Evolutionary conservation across 92 coral and sea anemone genomes (phyloP), one percentile per base, ranked within the genome.

Genomic region (Plumapathes pennacea): DNA sequence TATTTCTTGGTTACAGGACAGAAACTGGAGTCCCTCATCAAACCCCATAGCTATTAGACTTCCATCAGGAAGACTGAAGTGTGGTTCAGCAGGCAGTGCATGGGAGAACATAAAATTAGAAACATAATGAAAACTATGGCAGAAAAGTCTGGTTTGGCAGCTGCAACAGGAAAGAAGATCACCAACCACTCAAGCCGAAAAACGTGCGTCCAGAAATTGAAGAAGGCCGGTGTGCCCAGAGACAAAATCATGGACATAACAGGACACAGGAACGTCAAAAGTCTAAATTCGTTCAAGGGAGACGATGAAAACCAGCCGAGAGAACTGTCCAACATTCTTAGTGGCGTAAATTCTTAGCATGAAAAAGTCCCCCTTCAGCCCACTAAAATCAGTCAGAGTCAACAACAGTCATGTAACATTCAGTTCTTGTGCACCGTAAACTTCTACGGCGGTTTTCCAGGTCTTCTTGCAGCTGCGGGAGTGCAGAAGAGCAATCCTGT

Each of bases 181-280:
- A 14, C 50, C 50, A 43, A 43, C 48, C 32, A 57, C 39, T 57
- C 29, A 1, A 57, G 33, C 32, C 37, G 49, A 58, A 58, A 58
- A 39, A 14, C 65, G 19, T 34, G 30, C 26, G 65, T 38, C n/a
- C 68, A 60, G 26, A 60, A 60, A 38, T 41, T 71, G 0, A 70
- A 57, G 47, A 57, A 12, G 4, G 40, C 50, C 10, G 69, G 61
- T 2, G 61, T 71, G 7, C 60, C 78, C 1, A 57, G 78, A 48
- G 61, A 71, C 51, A 0, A 59, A 38, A 71, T 47, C 0, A 38
- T 71, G 12, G 69, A 71, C 38, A 61, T 58, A 0, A 71, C 69
- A 10, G 78, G 69, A 25, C 78, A 59, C 57, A 28, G 62, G 12
- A 66, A 49, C 39, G 28, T 52, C 11, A 28, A 2, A n/a, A 52